phyloP scores from a whole-genome alignment of 2,888 invertebrate species.

The Tetragnatha montana region DNA sequence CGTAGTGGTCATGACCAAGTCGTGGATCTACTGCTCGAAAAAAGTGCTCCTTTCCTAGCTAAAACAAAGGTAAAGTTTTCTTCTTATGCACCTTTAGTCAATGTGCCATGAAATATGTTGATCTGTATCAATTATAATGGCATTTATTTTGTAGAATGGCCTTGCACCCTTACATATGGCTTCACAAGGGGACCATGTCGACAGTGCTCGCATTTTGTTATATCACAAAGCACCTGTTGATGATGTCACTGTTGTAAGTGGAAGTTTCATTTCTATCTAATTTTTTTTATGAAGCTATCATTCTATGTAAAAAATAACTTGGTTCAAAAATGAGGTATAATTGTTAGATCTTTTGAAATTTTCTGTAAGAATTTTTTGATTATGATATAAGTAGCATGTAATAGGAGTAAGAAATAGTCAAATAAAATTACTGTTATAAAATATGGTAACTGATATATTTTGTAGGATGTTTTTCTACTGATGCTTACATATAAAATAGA shows the following conservation, averaged over 20 bases:
- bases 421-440: no score
- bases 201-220: slow-evolving; percentile 95
- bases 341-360: no score
- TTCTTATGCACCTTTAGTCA: neutral
- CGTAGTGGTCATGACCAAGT: slow-evolving; percentile 98
- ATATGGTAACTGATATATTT: no score
- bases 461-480: no score
- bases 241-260: slow-evolving; percentile 90
- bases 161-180: slow-evolving; percentile 99
- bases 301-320: no score
- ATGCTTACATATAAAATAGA: no score
- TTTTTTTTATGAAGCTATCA: neutral
- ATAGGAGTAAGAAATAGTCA: no score
- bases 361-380: no score
- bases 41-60: slow-evolving; percentile 97
- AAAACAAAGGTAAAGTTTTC: slow-evolving; percentile 88
- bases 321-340: no score
- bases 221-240: slow-evolving; percentile 98
- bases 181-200: slow-evolving; percentile 98
- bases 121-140: neutral
- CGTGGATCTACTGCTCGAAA: slow-evolving; percentile 93
- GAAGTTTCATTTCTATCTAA: neutral
- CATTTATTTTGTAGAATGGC: slow-evolving; percentile 78
- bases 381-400: no score
- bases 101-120: neutral